phyloP scores from a whole-genome alignment of 2,888 invertebrate genomes.

The Glaucopsyche alexis region DNA sequence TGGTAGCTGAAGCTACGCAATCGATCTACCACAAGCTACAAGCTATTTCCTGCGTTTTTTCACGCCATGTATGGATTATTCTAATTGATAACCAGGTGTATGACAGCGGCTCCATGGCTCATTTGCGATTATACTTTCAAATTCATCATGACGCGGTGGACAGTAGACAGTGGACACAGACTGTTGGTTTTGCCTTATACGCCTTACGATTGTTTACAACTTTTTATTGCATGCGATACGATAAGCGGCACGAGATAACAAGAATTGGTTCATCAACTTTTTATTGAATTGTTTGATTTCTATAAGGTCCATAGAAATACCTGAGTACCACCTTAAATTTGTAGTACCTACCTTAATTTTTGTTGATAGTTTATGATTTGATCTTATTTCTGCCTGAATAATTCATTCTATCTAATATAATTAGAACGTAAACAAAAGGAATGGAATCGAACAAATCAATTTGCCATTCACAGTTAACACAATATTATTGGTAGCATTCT shows the following conservation, averaged over 20 bases:
- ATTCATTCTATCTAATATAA: no score
- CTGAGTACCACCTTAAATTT: no score
- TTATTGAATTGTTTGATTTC: neutral
- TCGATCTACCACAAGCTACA: neutral
- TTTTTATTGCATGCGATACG: constrained; percentile 24
- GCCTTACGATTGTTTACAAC: constrained; percentile 33
- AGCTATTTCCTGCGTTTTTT: constrained; percentile 1
- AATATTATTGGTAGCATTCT: no score
- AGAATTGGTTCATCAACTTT: neutral
- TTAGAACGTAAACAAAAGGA: no score
- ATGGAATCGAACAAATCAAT: no score
- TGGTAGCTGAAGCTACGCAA: neutral
- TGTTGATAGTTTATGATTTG: no score
- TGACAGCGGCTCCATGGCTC: neutral
- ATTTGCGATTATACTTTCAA: constrained; percentile 38
- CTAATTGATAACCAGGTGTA: constrained; percentile 17
- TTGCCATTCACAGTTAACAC: no score
- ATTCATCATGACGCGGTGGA: constrained; percentile 36
- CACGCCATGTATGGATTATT: neutral
- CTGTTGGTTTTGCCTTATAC: constrained; percentile 37
- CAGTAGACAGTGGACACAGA: no score
- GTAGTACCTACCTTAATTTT: no score
- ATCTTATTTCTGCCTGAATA: no score
- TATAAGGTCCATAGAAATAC: no score
- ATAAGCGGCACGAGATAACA: neutral